Evolutionary conservation across 53 echinoderm and acorn worm genomes (phyloP).

Genomic region (Apostichopus leukothele): DNA sequence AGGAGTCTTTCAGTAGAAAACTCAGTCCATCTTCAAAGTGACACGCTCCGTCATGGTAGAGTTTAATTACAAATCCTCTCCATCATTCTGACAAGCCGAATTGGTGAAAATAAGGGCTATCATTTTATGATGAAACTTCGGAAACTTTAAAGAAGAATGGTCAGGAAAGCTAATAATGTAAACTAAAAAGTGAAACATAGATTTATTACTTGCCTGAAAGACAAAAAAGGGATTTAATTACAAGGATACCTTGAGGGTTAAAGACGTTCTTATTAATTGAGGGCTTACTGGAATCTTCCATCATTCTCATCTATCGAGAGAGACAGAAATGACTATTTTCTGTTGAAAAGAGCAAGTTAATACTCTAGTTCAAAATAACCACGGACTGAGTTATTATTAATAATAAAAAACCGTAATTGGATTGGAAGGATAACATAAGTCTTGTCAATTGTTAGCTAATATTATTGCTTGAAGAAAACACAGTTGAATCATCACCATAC

Average conservation of each 20-base stretch:
- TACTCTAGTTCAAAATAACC: too few species aligned
- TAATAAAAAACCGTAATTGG: too few species aligned
- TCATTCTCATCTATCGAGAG: too few species aligned
- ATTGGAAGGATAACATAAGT: too few species aligned
- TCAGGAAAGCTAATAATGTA: neutral
- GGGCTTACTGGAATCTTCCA: neutral
- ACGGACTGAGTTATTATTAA: too few species aligned
- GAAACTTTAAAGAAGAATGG: neutral
- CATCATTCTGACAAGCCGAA: constrained; percentile 26
- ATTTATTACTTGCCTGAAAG: neutral
- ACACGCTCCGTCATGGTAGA: constrained; percentile 20
- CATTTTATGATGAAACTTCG: neutral
- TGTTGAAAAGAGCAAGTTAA: too few species aligned
- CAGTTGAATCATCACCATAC: too few species aligned
- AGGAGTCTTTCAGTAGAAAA: neutral
- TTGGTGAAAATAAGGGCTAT: constrained; percentile 3
- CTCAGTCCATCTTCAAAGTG: neutral
- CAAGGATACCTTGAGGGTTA: neutral
- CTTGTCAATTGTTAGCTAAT: too few species aligned
- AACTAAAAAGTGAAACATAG: neutral
- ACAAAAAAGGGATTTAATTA: neutral
- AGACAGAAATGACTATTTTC: too few species aligned
- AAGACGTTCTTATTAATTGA: neutral
- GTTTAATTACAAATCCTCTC: constrained; percentile 8
- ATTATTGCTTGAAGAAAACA: too few species aligned